Evolutionary conservation across 2,888 invertebrate species (phyloP).

Genomic region (Lingula anatina): DNA sequence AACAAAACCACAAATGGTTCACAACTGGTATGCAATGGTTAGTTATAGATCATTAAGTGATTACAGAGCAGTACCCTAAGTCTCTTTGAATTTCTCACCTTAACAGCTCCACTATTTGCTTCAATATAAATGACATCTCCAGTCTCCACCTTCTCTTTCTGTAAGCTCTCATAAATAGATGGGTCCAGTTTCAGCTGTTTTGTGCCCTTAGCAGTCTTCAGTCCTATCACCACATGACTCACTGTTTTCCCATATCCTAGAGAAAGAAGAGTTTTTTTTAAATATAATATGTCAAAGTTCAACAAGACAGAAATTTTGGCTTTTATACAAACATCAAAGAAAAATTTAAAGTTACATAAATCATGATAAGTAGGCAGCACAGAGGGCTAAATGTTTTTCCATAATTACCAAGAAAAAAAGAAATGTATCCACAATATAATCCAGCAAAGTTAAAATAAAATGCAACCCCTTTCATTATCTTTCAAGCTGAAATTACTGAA

Average conservation of each 20-base stretch:
- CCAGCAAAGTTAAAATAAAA: too few species aligned
- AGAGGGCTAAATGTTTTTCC: background rate
- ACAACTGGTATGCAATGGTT: too few species aligned
- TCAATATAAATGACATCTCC: conserved; percentile 99
- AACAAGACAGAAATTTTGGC: too few species aligned
- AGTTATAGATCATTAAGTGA: too few species aligned
- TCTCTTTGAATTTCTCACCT: too few species aligned
- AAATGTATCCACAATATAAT: background rate
- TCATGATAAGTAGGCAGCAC: too few species aligned
- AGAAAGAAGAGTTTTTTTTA: conserved; percentile 5
- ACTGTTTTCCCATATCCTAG: conserved; percentile 93
- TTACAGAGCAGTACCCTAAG: too few species aligned
- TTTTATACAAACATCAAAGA: too few species aligned
- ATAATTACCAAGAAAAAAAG: background rate
- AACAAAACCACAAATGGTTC: too few species aligned
- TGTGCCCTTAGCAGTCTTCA: conserved; percentile 96
- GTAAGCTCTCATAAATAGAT: conserved; percentile 92
- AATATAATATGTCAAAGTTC: conserved; percentile 4
- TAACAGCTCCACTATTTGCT: conserved; percentile 96
- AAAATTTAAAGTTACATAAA: too few species aligned
- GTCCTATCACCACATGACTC: conserved; percentile 85
- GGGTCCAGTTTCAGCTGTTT: conserved; percentile 97
- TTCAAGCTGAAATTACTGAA: too few species aligned
- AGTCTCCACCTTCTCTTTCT: conserved; percentile 90
- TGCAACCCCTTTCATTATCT: too few species aligned